Conservation (phyloP, 2,113 vertebrate species). For the Probosciger aterrimus region DNA sequence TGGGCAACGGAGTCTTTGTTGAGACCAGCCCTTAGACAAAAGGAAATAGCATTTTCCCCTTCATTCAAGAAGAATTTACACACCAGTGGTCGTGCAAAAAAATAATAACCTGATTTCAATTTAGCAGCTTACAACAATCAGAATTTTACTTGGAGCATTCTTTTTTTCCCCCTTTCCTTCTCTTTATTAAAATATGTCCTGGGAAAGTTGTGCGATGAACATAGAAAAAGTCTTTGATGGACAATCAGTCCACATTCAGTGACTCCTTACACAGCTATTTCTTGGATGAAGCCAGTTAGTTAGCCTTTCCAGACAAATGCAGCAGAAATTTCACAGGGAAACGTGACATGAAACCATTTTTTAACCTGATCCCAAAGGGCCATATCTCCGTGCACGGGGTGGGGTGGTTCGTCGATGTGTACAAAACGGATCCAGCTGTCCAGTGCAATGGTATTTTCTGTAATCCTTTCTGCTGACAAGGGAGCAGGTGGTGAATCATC, state of each 20-base stretch:
- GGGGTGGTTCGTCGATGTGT: neutral
- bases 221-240: neutral
- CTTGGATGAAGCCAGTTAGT: neutral
- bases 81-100: neutral
- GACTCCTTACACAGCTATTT: neutral
- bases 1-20: neutral
- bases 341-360: neutral
- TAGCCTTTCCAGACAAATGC: neutral
- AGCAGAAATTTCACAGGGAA: neutral
- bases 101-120: neutral
- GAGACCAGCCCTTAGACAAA: neutral
- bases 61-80: neutral
- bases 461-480: neutral
- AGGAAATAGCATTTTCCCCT: neutral
- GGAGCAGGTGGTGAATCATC: neutral
- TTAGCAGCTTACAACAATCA: neutral
- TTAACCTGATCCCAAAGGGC: neutral
- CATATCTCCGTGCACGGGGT: fast-evolving
- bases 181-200: neutral
- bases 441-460: neutral
- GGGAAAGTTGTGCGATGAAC: neutral
- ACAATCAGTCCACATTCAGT: neutral
- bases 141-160: neutral
- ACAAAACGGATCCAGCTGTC: neutral
- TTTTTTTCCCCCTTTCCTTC: neutral